phyloP scores from a whole-genome alignment of 2,888 invertebrate genomes.

The Metellina segmentata region DNA sequence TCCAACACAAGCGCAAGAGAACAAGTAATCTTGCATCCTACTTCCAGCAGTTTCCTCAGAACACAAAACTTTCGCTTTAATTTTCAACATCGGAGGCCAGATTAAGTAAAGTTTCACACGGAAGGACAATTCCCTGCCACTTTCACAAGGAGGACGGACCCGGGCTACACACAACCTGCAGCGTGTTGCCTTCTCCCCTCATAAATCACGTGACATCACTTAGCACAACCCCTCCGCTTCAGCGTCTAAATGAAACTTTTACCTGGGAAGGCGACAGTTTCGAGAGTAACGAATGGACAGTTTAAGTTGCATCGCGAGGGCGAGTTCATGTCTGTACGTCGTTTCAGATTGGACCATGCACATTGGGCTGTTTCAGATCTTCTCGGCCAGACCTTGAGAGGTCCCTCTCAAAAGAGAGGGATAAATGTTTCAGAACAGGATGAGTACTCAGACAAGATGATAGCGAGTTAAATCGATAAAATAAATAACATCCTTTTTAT shows the following conservation, averaged over 20 bases:
- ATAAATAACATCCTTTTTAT: too few relatives aligned
- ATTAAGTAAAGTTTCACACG: constrained; percentile 42
- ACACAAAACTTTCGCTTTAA: constrained; percentile 51
- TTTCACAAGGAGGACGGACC: constrained; percentile 2
- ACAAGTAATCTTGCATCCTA: constrained; percentile 1
- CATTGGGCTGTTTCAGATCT: too few relatives aligned
- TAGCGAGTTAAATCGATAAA: too few relatives aligned
- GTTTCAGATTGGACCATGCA: too few relatives aligned
- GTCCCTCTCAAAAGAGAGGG: too few relatives aligned
- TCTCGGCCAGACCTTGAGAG: too few relatives aligned
- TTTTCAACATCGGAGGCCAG: background rate
- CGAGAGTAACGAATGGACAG: constrained; percentile 22
- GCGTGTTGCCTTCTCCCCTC: background rate
- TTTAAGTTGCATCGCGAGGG: background rate
- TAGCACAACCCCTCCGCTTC: background rate
- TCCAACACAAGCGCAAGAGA: background rate
- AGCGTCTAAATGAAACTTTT: constrained; percentile 24
- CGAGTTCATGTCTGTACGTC: too few relatives aligned
- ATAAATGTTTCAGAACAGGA: too few relatives aligned
- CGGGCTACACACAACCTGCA: background rate
- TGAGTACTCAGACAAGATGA: too few relatives aligned
- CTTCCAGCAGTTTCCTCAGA: background rate
- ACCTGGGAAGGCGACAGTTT: background rate
- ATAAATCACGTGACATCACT: constrained; percentile 48
- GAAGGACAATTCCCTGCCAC: constrained; percentile 9